A percentile compares a stretch with the other conserved stretches of the same genome.
phyloP scores from a whole-genome alignment of 2,797 vertebrate species.

The Odontamblyopus lacepedii region DNA sequence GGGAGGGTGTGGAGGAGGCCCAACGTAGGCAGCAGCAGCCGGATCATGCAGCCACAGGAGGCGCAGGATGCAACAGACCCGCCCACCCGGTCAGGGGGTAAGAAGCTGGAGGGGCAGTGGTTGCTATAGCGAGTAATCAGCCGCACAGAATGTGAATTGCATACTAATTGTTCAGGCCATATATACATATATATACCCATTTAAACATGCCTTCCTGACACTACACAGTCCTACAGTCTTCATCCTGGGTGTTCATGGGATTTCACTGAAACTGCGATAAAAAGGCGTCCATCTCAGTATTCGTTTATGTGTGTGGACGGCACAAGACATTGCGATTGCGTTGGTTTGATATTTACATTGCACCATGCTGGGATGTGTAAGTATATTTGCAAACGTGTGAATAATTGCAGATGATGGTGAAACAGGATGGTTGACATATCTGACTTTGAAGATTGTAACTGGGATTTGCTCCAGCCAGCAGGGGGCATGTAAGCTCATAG shows the following conservation, averaged over 20 bases:
- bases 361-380: background rate
- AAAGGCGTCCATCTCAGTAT: background rate
- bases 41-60: no score
- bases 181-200: no score
- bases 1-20: no score
- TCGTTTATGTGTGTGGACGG: background rate
- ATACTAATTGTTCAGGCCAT: background rate
- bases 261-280: background rate
- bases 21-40: no score
- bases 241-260: background rate
- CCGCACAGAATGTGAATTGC: background rate
- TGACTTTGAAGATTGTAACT: conserved; percentile 39
- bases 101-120: background rate
- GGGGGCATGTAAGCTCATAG: background rate
- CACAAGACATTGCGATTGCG: background rate
- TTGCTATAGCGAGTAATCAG: background rate
- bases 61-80: no score
- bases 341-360: background rate
- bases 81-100: no score
- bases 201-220: no score
- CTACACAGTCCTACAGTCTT: background rate
- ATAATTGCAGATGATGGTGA: conserved; percentile 38
- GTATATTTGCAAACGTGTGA: conserved; percentile 7
- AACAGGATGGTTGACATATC: conserved; percentile 15
- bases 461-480: conserved; percentile 25